phyloP scores from a whole-genome alignment of 2,888 invertebrate species.

The Meganola albula region DNA sequence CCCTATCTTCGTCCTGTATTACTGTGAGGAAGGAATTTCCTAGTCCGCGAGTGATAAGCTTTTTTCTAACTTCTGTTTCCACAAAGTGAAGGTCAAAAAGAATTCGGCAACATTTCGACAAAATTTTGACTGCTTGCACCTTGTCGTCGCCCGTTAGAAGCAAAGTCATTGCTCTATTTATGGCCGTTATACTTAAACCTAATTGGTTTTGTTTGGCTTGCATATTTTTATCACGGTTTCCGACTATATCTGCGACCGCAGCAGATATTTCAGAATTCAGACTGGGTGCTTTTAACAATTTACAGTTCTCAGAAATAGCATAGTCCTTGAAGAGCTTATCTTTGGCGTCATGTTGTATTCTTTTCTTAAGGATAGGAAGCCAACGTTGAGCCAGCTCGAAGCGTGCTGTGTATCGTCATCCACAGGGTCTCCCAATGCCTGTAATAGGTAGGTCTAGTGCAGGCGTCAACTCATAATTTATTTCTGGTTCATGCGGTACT shows the following conservation, averaged over 20 bases:
- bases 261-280: slow-evolving; percentile 8
- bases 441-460: too few species aligned
- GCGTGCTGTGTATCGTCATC: too few species aligned
- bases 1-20: slow-evolving; percentile 11
- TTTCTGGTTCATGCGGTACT: too few species aligned
- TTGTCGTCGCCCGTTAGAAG: slow-evolving; percentile 5
- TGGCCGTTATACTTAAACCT: slow-evolving; percentile 5
- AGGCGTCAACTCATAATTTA: too few species aligned
- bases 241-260: slow-evolving; percentile 5
- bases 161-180: slow-evolving; percentile 6
- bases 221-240: slow-evolving; percentile 9
- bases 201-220: slow-evolving; percentile 6
- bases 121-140: slow-evolving; percentile 5
- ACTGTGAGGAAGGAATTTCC: slow-evolving; percentile 11
- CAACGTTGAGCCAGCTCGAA: too few species aligned
- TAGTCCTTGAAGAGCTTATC: slow-evolving; percentile 5
- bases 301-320: slow-evolving; percentile 6
- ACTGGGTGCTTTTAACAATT: slow-evolving; percentile 5
- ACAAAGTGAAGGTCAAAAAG: slow-evolving; percentile 2
- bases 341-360: slow-evolving; percentile 2
- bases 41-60: slow-evolving; percentile 5
- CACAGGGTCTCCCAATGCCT: too few species aligned
- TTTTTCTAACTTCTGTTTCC: slow-evolving; percentile 5
- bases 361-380: slow-evolving; percentile 3
- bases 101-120: slow-evolving; percentile 6